These are phyloP conservation scores for Pygmarrhopalites habei DNA, from an alignment of 1,140 invertebrate species.

Conservation along the genomic window DNA sequence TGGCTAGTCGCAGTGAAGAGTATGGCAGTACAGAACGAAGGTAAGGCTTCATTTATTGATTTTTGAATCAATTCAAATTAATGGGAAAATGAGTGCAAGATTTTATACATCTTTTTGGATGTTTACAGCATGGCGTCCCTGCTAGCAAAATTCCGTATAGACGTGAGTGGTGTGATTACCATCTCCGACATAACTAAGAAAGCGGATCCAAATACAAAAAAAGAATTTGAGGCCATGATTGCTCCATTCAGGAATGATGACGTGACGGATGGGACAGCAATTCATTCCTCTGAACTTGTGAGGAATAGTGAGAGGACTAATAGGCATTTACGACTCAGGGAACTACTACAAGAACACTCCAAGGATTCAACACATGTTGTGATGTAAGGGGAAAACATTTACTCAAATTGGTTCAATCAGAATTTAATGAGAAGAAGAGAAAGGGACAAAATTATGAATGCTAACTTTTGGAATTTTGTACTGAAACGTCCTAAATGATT, in stretches of 20 bases:
- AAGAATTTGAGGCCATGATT: too few relatives aligned
- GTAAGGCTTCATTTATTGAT: too few relatives aligned
- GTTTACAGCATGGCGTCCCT: conserved; percentile 94
- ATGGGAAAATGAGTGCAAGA: too few relatives aligned
- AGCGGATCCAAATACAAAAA: too few relatives aligned
- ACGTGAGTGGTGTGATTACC: conserved; percentile 84
- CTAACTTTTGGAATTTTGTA: not conserved
- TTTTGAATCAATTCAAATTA: too few relatives aligned
- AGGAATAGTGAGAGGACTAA: conserved; percentile 85
- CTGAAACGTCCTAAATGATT: too few relatives aligned
- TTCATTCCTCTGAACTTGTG: conserved; percentile 71
- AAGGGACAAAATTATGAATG: too few relatives aligned
- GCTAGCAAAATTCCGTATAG: conserved; percentile 91
- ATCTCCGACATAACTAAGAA: conserved; percentile 76
- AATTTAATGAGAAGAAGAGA: too few relatives aligned
- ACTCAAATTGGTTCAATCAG: too few relatives aligned
- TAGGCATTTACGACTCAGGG: conserved; percentile 77
- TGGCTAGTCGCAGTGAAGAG: conserved; percentile 86
- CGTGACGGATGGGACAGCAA: too few relatives aligned
- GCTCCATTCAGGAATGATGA: too few relatives aligned
- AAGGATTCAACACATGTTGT: conserved; percentile 77
- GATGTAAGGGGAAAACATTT: conserved; percentile 58
- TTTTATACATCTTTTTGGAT: too few relatives aligned
- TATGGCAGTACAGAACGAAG: conserved; percentile 86
- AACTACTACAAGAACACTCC: conserved; percentile 78